These are phyloP conservation scores for Cataglyphis hispanica DNA, from an alignment of 1,140 invertebrate species.

Conservation along the genomic window DNA sequence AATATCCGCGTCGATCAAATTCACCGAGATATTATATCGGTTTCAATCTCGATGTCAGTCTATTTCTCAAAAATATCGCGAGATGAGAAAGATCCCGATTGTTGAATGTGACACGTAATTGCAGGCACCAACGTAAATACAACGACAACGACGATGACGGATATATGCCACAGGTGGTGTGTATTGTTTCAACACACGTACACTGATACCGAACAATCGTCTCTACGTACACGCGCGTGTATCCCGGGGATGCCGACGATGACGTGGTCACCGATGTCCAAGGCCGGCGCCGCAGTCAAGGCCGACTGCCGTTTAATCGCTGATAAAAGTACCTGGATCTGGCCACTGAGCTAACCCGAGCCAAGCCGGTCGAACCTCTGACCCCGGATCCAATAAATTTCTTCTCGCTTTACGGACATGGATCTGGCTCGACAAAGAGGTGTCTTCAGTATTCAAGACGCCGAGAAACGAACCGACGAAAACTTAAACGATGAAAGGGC, in stretches of 20 bases:
- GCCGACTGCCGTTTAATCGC: neutral
- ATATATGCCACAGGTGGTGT: conserved; percentile 53
- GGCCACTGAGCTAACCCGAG: neutral
- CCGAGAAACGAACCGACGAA: neutral
- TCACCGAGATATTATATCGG: neutral
- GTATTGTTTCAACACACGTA: conserved; percentile 37
- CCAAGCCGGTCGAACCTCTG: conserved; percentile 17
- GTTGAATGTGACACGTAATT: conserved; percentile 1
- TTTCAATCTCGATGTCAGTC: neutral
- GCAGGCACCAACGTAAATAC: conserved; percentile 41
- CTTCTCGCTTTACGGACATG: conserved; percentile 13
- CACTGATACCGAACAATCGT: conserved; percentile 19
- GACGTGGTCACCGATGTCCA: conserved; percentile 25
- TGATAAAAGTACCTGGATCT: conserved; percentile 3
- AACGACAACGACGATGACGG: conserved; percentile 22
- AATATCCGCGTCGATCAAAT: neutral
- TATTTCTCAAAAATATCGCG: neutral
- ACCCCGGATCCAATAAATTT: neutral
- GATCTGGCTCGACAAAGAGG: neutral
- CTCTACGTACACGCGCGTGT: conserved; percentile 30
- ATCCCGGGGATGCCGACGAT: conserved; percentile 50
- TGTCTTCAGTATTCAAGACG: neutral
- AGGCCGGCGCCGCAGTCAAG: neutral
- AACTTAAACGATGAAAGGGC: neutral
- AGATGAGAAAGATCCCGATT: neutral